Evolutionary conservation across 2,888 invertebrate genomes (phyloP).

Genomic region (Clusia tigrina): DNA sequence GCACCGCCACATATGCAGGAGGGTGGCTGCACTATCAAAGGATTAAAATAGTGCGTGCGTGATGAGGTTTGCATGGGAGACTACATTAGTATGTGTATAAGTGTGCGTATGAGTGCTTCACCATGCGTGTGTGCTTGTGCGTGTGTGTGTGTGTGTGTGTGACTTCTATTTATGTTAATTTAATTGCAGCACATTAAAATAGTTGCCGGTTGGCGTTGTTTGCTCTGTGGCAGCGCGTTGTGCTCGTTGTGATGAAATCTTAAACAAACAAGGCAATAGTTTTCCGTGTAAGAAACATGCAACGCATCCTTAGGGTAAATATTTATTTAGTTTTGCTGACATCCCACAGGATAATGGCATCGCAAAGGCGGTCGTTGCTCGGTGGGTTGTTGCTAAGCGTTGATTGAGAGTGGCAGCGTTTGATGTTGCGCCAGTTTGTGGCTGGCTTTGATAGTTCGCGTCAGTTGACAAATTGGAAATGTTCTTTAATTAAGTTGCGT

Average conservation of each 20-base stretch:
- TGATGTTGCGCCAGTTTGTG: constrained; percentile 45
- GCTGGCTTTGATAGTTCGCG: constrained; percentile 39
- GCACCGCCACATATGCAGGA: background rate
- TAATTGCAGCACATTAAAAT: constrained; percentile 56
- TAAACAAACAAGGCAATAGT: constrained; percentile 3
- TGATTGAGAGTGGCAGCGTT: too few species aligned
- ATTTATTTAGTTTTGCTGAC: background rate
- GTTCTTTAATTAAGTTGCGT: constrained; percentile 5
- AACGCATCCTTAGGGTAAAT: background rate
- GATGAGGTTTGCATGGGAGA: too few species aligned
- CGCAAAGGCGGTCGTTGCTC: too few species aligned
- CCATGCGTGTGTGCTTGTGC: constrained; percentile 21
- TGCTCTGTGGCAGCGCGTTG: constrained; percentile 35
- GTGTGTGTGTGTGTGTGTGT: constrained; percentile 26
- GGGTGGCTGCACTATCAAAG: constrained; percentile 25
- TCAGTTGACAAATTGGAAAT: constrained; percentile 17
- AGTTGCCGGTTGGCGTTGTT: constrained; percentile 41
- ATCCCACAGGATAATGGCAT: background rate
- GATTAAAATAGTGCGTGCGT: constrained; percentile 33
- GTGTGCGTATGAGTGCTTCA: background rate
- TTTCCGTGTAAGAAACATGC: background rate
- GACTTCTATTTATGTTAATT: constrained; percentile 50
- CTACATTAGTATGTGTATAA: too few species aligned
- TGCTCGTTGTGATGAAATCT: constrained; percentile 25
- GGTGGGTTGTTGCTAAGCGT: background rate